Evolutionary conservation across 2,797 vertebrate species (phyloP).

Genomic region (Paratrypauchen microcephalus): DNA sequence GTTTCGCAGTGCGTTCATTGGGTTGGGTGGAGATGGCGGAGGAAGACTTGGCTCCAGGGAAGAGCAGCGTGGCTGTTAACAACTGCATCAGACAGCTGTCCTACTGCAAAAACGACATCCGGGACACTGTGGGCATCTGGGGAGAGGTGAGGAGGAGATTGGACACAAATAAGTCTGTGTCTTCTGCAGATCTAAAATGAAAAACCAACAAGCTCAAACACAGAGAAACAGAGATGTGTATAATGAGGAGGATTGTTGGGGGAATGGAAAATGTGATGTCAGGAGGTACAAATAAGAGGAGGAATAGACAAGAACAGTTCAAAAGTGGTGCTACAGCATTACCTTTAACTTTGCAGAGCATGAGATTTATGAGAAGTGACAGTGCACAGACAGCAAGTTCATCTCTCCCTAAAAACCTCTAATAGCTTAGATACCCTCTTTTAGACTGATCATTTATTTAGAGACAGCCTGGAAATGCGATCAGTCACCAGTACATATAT

Average conservation of each 20-base stretch:
- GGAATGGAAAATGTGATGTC: slow-evolving; percentile 24
- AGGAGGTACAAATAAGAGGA: slow-evolving; percentile 18
- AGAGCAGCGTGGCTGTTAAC: slow-evolving; percentile 96
- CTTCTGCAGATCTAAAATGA: not conserved
- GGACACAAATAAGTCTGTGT: not conserved
- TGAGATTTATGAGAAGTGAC: slow-evolving; percentile 55
- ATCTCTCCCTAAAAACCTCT: slow-evolving; percentile 44
- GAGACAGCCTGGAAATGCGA: slow-evolving; percentile 1
- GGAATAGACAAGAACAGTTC: slow-evolving; percentile 3
- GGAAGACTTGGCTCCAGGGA: slow-evolving; percentile 94
- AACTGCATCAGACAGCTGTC: slow-evolving; percentile 98
- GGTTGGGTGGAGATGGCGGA: slow-evolving; percentile 99
- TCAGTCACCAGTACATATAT: slow-evolving; percentile 11
- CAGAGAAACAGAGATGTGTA: not conserved
- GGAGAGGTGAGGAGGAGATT: slow-evolving; percentile 87
- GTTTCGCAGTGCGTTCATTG: slow-evolving; percentile 94
- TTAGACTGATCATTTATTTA: slow-evolving; percentile 62
- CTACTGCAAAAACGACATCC: slow-evolving; percentile 97
- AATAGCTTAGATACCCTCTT: slow-evolving; percentile 31
- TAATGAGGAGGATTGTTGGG: not conserved
- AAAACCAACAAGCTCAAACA: not conserved
- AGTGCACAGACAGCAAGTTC: slow-evolving; percentile 33
- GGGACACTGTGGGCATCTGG: slow-evolving; percentile 97
- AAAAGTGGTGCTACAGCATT: slow-evolving; percentile 30
- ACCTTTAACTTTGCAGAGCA: slow-evolving; percentile 18